phyloP scores from a whole-genome alignment of 2,113 vertebrate species.

The Takifugu flavidus region DNA sequence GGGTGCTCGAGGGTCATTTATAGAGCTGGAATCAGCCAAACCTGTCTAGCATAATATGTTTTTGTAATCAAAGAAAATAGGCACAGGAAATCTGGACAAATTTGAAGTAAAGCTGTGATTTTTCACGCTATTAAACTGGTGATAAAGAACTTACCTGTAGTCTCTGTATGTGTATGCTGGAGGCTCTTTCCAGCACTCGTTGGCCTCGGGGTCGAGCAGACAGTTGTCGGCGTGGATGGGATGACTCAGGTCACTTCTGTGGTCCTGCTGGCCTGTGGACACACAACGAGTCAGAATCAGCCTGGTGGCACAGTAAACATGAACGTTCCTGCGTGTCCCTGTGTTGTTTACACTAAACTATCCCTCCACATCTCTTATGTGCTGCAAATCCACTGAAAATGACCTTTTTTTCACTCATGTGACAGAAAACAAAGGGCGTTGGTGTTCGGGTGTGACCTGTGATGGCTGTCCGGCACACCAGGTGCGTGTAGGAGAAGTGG shows the following conservation, averaged over 20 bases:
- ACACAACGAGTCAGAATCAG: background rate
- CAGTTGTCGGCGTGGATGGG: conserved; percentile 98
- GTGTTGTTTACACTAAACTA: too few relatives aligned
- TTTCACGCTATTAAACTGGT: too few relatives aligned
- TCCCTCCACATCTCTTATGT: too few relatives aligned
- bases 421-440: background rate
- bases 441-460: conserved; percentile 70
- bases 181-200: conserved; percentile 95
- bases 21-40: too few relatives aligned
- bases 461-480: conserved; percentile 93
- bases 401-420: too few relatives aligned
- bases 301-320: background rate
- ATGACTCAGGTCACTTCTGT: conserved; percentile 93
- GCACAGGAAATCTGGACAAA: too few relatives aligned
- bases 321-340: too few relatives aligned
- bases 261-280: conserved; percentile 87
- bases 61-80: too few relatives aligned
- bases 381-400: too few relatives aligned
- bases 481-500: conserved; percentile 96
- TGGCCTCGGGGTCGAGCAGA: conserved; percentile 90
- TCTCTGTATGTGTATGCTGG: conserved; percentile 95
- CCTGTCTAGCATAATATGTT: too few relatives aligned
- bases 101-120: too few relatives aligned
- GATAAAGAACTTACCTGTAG: conserved; percentile 78
- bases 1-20: too few relatives aligned